Evolutionary conservation across 2,797 vertebrate genomes (phyloP).

Genomic region (Chrysocyon brachyurus): DNA sequence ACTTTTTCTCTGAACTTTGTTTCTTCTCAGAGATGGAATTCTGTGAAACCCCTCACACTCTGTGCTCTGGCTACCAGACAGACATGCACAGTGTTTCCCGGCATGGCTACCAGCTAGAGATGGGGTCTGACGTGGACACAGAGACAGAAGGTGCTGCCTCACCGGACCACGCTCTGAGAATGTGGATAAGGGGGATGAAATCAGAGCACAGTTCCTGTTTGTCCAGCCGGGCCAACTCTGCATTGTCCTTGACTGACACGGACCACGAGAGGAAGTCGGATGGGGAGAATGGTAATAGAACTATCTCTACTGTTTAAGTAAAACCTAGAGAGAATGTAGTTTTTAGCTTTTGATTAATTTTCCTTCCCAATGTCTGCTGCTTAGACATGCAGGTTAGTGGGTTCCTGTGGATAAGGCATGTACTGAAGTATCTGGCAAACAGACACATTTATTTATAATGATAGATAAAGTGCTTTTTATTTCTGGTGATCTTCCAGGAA

Average conservation of each 20-base stretch:
- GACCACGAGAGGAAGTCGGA: constrained; percentile 99
- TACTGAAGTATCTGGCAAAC: constrained; percentile 51
- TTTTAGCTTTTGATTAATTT: constrained; percentile 54
- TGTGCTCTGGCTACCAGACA: constrained; percentile 94
- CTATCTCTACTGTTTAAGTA: constrained; percentile 30
- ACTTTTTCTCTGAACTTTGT: constrained; percentile 62
- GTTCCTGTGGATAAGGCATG: not conserved
- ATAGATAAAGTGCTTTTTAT: constrained; percentile 57
- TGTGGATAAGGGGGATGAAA: constrained; percentile 98
- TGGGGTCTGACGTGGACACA: constrained; percentile 95
- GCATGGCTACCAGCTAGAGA: constrained; percentile 93
- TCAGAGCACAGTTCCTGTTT: constrained; percentile 97
- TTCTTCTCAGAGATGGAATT: constrained; percentile 94
- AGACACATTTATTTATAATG: constrained; percentile 60
- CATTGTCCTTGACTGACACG: constrained; percentile 97
- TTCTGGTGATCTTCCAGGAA: constrained; percentile 29
- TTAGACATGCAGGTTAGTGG: constrained; percentile 15
- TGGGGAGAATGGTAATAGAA: constrained; percentile 95
- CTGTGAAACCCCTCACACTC: constrained; percentile 92
- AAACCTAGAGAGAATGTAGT: constrained; percentile 29
- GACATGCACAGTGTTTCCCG: constrained; percentile 90
- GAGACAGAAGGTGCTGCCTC: constrained; percentile 96
- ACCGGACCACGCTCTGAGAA: constrained; percentile 94
- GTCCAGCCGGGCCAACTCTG: constrained; percentile 97
- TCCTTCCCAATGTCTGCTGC: not conserved